Evolutionary conservation across 2,888 invertebrate genomes (phyloP).

Genomic region (Proisotoma minuta): DNA sequence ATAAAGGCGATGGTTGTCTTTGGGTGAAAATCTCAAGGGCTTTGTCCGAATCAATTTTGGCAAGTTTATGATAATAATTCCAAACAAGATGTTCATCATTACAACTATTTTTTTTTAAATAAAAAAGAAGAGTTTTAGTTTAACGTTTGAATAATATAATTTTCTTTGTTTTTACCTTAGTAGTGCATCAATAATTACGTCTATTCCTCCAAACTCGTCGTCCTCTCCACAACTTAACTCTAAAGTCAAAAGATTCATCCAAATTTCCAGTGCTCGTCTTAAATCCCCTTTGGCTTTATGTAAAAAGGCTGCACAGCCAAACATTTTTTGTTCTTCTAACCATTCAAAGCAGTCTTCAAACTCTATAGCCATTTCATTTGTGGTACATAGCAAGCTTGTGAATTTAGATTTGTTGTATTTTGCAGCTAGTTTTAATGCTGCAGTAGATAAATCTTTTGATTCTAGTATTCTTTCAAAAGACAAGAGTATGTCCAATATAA

Average conservation of each 20-base stretch:
- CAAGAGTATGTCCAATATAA: slow-evolving; percentile 49
- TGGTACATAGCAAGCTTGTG: slow-evolving; percentile 24
- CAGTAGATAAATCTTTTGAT: slow-evolving; percentile 43
- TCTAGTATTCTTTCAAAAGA: slow-evolving; percentile 51
- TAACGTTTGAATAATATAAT: neutral
- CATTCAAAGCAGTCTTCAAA: slow-evolving; percentile 52
- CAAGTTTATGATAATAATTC: slow-evolving; percentile 42
- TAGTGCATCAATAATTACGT: slow-evolving; percentile 52
- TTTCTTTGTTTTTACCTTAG: slow-evolving; percentile 49
- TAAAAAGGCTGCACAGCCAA: slow-evolving; percentile 52
- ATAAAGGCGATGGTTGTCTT: slow-evolving; percentile 29
- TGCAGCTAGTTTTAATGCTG: slow-evolving; percentile 42
- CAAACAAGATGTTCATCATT: slow-evolving; percentile 34
- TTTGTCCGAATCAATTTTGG: slow-evolving; percentile 25
- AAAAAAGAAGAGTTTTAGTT: neutral
- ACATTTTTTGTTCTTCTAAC: slow-evolving; percentile 50
- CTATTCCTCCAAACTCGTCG: slow-evolving; percentile 52
- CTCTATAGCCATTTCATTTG: slow-evolving; percentile 47
- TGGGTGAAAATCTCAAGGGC: slow-evolving; percentile 43
- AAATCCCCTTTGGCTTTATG: slow-evolving; percentile 51
- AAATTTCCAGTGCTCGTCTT: slow-evolving; percentile 52
- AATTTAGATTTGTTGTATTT: slow-evolving; percentile 38
- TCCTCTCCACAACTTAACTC: slow-evolving; percentile 49
- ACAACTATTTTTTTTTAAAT: slow-evolving; percentile 26
- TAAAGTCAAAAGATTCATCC: slow-evolving; percentile 52